phyloP scores from a whole-genome alignment of 2,113 vertebrate genomes.

The Arvicanthis niloticus region DNA sequence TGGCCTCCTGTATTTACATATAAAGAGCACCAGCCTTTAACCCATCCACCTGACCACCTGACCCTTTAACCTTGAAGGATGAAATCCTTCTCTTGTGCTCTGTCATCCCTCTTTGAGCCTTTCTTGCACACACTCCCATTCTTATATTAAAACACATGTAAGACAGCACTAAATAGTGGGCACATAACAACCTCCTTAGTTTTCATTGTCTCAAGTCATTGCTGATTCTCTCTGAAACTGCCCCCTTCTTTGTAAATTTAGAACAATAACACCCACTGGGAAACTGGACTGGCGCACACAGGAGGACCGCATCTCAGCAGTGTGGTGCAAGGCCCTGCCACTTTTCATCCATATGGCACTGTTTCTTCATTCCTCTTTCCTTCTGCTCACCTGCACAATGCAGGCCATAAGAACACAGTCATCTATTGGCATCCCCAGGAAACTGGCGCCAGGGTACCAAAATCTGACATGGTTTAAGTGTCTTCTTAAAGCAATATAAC shows the following conservation, averaged over 20 bases:
- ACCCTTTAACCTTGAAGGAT: not conserved
- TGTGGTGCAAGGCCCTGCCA: fast-evolving
- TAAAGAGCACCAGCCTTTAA: fast-evolving
- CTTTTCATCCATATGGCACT: fast-evolving
- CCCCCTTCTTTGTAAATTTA: not conserved
- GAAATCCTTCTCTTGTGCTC: not conserved
- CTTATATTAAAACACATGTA: not conserved
- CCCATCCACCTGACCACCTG: not conserved
- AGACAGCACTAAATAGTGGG: no score
- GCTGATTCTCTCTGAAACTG: not conserved
- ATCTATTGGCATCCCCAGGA: not conserved
- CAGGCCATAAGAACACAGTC: not conserved
- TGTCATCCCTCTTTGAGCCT: not conserved
- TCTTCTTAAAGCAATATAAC: not conserved
- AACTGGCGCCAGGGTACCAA: not conserved
- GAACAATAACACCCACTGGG: not conserved
- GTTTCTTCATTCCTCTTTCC: not conserved
- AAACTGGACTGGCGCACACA: not conserved
- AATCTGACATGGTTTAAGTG: not conserved
- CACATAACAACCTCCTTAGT: not conserved
- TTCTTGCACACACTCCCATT: not conserved
- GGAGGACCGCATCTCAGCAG: fast-evolving
- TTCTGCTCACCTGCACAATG: not conserved
- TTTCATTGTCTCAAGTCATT: not conserved
- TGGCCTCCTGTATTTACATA: not conserved